Percentiles rank a stretch among this genome's conserved stretches.
Evolutionary conservation across 2,113 vertebrate species (phyloP).

Genomic region (Nothoprocta pentlandii): DNA sequence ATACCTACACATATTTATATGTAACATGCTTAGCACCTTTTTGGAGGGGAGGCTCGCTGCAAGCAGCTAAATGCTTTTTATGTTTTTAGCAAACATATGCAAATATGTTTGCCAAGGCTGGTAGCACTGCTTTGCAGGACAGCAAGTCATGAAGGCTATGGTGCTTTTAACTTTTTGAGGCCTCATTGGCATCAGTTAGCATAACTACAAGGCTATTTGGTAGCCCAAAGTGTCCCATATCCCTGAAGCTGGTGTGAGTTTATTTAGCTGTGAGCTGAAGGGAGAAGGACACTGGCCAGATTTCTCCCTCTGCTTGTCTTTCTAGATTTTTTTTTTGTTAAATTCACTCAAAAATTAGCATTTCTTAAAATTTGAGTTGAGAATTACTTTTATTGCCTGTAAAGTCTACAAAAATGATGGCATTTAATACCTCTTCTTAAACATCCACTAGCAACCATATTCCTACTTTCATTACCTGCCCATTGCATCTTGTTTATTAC

Average conservation of each 20-base stretch:
- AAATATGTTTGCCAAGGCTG: neutral
- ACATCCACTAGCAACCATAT: fast-evolving
- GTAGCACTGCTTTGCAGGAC: neutral
- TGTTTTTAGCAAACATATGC: neutral
- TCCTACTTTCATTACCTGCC: neutral
- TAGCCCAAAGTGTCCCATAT: neutral
- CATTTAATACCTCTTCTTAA: neutral
- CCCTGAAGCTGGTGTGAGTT: neutral
- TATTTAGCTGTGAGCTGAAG: neutral
- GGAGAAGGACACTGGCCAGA: neutral
- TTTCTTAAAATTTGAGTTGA: neutral
- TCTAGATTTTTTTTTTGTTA: neutral
- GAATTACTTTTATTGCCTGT: neutral
- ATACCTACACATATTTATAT: too few species aligned
- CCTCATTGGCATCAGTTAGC: neutral
- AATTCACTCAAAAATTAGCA: neutral
- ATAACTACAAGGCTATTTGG: neutral
- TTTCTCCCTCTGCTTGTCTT: neutral
- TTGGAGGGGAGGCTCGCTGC: neutral
- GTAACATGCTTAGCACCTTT: neutral
- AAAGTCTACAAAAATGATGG: neutral
- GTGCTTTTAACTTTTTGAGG: neutral
- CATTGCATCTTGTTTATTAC: neutral
- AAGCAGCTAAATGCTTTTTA: neutral
- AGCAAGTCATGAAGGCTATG: neutral